These are phyloP conservation scores for Megaceryle maxima DNA, from an alignment of 2,113 vertebrate species.

Conservation along the genomic window DNA sequence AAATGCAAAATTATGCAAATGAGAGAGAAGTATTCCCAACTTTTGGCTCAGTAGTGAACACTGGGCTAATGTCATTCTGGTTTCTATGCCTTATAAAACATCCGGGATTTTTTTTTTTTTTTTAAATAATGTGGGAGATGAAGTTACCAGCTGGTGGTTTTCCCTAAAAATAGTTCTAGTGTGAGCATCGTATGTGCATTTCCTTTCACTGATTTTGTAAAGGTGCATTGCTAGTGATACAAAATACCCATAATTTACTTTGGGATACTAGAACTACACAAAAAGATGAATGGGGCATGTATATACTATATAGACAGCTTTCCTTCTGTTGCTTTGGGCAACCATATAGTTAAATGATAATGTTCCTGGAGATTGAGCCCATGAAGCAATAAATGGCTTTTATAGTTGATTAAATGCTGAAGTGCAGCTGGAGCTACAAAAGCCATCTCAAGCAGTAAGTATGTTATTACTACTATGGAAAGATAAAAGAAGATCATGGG, in stretches of 20 bases:
- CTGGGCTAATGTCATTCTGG: not conserved
- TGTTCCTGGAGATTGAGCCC: slow-evolving; percentile 35
- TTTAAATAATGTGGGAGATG: not conserved
- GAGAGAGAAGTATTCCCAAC: not conserved
- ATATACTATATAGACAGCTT: slow-evolving; percentile 10
- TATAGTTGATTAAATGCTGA: slow-evolving; percentile 25
- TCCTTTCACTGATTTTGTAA: slow-evolving; percentile 43
- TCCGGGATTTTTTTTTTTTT: not conserved
- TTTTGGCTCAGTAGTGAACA: not conserved
- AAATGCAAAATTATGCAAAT: not conserved
- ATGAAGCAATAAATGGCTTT: slow-evolving; percentile 44
- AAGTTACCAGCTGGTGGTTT: slow-evolving; percentile 31
- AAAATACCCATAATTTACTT: slow-evolving; percentile 47
- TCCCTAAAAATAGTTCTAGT: slow-evolving; percentile 14
- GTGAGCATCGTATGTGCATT: not conserved
- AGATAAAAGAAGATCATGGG: slow-evolving; percentile 5
- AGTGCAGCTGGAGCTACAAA: slow-evolving; percentile 61
- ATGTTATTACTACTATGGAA: slow-evolving; percentile 16
- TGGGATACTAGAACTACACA: not conserved
- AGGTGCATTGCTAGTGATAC: not conserved
- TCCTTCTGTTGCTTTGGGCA: slow-evolving; percentile 48
- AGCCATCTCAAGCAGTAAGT: slow-evolving; percentile 37
- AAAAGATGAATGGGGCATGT: not conserved
- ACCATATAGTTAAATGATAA: slow-evolving; percentile 55
- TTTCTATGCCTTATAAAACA: not conserved